Evolutionary conservation across 2,113 vertebrate genomes (phyloP).

Genomic region (Corythoichthys haematopterus): DNA sequence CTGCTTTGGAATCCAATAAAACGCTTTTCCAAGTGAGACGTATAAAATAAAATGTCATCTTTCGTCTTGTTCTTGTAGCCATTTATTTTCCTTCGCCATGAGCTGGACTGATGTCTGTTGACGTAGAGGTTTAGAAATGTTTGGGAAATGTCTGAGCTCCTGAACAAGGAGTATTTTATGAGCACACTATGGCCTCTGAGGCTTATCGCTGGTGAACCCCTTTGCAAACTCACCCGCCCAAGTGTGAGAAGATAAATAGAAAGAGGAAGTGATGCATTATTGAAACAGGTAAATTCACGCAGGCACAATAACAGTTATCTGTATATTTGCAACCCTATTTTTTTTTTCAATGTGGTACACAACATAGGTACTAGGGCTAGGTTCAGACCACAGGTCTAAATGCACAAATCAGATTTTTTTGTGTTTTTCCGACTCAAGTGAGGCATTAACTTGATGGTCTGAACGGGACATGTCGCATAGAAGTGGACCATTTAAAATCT

Average conservation of each 20-base stretch:
- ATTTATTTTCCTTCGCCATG: constrained; percentile 5
- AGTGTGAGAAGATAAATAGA: constrained; percentile 61
- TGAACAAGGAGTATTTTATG: constrained; percentile 35
- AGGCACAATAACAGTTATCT: constrained; percentile 29
- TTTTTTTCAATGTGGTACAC: too few species aligned
- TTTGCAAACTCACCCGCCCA: constrained; percentile 33
- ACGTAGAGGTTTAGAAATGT: constrained; percentile 18
- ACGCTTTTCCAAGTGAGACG: constrained; percentile 8
- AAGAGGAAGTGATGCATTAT: constrained; percentile 57
- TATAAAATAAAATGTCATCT: constrained; percentile 11
- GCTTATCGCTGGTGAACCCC: constrained; percentile 45
- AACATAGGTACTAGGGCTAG: too few species aligned
- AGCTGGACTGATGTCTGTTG: constrained; percentile 17
- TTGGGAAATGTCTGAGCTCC: constrained; percentile 28
- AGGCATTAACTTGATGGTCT: too few species aligned
- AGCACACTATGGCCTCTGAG: constrained; percentile 13
- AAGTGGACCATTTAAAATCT: too few species aligned
- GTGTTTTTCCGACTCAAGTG: too few species aligned
- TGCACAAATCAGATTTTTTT: too few species aligned
- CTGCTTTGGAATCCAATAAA: constrained; percentile 16
- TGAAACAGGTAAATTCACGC: constrained; percentile 39
- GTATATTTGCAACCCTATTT: constrained; percentile 25
- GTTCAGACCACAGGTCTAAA: too few species aligned
- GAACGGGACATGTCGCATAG: too few species aligned
- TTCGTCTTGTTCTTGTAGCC: constrained; percentile 4